Conservation (phyloP, 2,888 invertebrate species). For the Amblyteles armatorius region DNA sequence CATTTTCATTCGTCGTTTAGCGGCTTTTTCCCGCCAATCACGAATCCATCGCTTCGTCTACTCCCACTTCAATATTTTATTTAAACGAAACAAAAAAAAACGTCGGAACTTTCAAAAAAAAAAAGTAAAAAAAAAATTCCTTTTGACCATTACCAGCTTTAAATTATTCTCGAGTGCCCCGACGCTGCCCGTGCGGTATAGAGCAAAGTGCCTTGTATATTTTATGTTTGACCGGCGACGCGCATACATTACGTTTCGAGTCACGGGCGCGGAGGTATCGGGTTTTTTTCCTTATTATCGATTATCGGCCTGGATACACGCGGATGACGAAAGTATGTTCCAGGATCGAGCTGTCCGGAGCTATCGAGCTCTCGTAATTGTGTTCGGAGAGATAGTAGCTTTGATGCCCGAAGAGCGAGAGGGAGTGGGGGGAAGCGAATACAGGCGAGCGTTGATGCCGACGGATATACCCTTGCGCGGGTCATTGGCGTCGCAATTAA, state of each 20-base stretch:
- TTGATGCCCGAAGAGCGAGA: slow-evolving; percentile 8
- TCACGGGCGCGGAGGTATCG: background rate
- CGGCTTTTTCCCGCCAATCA: background rate
- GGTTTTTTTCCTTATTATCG: slow-evolving; percentile 34
- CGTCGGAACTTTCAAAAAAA: no score
- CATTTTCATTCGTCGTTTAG: background rate
- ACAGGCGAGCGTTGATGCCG: slow-evolving; percentile 50
- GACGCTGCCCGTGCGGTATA: background rate
- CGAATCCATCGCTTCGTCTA: no score
- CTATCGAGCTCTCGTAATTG: background rate
- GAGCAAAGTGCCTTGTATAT: background rate
- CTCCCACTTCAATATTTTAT: background rate
- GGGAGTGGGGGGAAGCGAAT: slow-evolving; percentile 55
- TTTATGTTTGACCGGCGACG: background rate
- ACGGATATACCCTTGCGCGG: slow-evolving; percentile 63
- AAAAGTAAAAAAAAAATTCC: no score
- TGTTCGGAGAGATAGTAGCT: background rate
- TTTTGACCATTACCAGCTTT: background rate
- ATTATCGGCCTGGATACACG: background rate
- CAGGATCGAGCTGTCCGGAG: background rate
- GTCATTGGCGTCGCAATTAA: slow-evolving; percentile 79
- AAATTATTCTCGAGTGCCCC: background rate
- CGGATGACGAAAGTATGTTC: background rate
- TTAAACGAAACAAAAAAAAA: background rate
- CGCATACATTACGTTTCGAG: background rate